phyloP scores from a whole-genome alignment of 2,888 invertebrate genomes.

The Pharmacophagus antenor region DNA sequence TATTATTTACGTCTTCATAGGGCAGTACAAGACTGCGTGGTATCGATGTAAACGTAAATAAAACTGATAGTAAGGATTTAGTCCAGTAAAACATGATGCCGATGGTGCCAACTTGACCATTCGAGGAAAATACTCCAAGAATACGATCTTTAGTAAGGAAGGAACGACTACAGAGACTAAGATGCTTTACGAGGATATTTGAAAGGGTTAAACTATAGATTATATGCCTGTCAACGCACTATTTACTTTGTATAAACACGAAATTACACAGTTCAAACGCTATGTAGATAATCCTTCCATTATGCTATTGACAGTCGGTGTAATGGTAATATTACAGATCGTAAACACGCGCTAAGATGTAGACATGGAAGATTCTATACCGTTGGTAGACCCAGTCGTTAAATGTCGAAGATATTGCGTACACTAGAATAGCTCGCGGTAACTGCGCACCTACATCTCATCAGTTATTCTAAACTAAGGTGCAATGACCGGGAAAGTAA shows the following conservation, averaged over 20 bases:
- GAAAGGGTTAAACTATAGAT: too few species aligned
- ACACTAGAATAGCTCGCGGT: slow-evolving; percentile 13
- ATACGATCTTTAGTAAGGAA: too few species aligned
- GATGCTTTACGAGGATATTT: too few species aligned
- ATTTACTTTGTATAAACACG: not conserved
- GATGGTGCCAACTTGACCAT: too few species aligned
- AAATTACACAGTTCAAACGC: not conserved
- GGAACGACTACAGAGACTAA: too few species aligned
- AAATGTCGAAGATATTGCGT: slow-evolving; percentile 15
- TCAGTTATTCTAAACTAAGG: slow-evolving; percentile 31
- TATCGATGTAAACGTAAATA: too few species aligned
- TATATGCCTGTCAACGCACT: too few species aligned
- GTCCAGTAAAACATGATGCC: too few species aligned
- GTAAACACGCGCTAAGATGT: slow-evolving; percentile 13
- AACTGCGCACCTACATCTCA: slow-evolving; percentile 11
- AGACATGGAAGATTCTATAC: slow-evolving; percentile 5
- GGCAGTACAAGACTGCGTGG: too few species aligned
- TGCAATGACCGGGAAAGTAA: slow-evolving; percentile 30
- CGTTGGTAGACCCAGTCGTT: slow-evolving; percentile 1
- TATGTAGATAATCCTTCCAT: not conserved
- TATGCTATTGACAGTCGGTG: not conserved
- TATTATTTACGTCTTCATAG: too few species aligned
- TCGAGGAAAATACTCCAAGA: too few species aligned
- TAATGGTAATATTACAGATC: not conserved
- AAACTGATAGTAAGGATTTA: too few species aligned